These are phyloP conservation scores for Euphysa ruthae DNA, from an alignment of 30 jellyfish, hydroid and myxozoan genomes.

Conservation along the genomic window DNA sequence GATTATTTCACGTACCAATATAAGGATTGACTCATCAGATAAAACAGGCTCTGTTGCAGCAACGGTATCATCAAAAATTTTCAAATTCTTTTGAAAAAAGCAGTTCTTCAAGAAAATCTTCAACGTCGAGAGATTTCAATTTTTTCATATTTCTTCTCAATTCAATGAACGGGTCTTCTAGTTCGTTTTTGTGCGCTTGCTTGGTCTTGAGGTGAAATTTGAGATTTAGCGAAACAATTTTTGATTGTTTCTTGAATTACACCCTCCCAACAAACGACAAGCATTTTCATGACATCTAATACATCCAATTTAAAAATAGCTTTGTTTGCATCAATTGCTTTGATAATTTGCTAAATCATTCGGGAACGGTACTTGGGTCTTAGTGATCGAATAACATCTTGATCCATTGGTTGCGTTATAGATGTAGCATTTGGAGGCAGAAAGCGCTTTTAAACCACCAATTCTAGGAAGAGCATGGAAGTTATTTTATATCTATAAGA, in stretches of 20 bases:
- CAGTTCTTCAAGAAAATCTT: slow-evolving; percentile 15
- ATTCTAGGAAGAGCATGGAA: too few species aligned
- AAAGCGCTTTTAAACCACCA: not conserved
- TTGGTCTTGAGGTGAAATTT: slow-evolving; percentile 5
- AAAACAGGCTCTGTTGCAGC: slow-evolving; percentile 25
- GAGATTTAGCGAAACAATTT: slow-evolving; percentile 16
- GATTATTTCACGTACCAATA: too few species aligned
- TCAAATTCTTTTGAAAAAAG: not conserved
- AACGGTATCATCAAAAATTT: slow-evolving; percentile 2
- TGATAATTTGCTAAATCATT: not conserved
- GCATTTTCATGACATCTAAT: slow-evolving; percentile 10
- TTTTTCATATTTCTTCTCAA: not conserved
- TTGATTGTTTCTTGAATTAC: not conserved
- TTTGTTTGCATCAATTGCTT: slow-evolving; percentile 6
- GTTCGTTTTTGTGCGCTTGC: slow-evolving; percentile 15
- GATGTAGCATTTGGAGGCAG: not conserved
- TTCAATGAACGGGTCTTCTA: slow-evolving; percentile 33
- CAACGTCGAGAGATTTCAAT: not conserved
- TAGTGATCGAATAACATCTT: not conserved
- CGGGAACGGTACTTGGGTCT: slow-evolving; percentile 17
- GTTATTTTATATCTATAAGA: too few species aligned
- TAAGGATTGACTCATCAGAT: slow-evolving; percentile 17
- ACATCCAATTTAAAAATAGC: not conserved
- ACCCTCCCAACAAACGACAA: slow-evolving; percentile 14
- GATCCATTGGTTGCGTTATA: not conserved